phyloP scores from a whole-genome alignment of 2,888 invertebrate species.

The Eustalomyia histrio region DNA sequence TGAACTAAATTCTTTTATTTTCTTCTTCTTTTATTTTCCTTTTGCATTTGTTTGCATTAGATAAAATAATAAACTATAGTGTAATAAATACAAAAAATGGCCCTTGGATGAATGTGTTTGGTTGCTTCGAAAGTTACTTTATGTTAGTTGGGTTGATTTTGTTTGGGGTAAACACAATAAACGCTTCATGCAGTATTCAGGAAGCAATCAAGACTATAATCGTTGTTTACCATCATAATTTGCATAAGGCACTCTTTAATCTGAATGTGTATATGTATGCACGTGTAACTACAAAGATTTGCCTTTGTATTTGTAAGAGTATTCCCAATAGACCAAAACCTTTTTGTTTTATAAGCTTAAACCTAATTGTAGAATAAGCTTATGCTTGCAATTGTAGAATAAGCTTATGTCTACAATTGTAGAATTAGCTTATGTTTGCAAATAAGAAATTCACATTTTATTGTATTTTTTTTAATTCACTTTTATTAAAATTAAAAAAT shows the following conservation, averaged over 20 bases:
- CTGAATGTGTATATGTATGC: slow-evolving; percentile 1
- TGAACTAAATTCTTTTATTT: slow-evolving; percentile 49
- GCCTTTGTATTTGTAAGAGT: slow-evolving; percentile 1
- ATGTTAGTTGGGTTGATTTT: slow-evolving; percentile 28
- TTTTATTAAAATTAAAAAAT: too few species aligned
- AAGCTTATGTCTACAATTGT: too few species aligned
- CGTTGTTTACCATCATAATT: slow-evolving; percentile 79
- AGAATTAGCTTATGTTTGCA: too few species aligned
- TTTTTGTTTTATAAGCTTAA: too few species aligned
- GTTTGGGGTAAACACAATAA: slow-evolving; percentile 72
- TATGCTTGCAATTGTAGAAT: too few species aligned
- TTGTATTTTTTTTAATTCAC: too few species aligned
- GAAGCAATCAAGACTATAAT: slow-evolving; percentile 79
- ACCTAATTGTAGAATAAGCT: too few species aligned
- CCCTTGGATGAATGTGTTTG: slow-evolving; percentile 46
- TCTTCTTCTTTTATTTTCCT: slow-evolving; percentile 38
- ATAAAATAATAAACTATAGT: slow-evolving; percentile 3
- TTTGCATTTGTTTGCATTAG: slow-evolving; percentile 32
- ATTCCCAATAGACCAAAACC: too few species aligned
- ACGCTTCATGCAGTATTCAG: slow-evolving; percentile 78
- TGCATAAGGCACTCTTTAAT: slow-evolving; percentile 67
- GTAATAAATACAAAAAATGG: slow-evolving; percentile 42
- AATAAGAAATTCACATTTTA: too few species aligned
- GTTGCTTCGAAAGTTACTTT: slow-evolving; percentile 18
- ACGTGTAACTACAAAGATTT: background rate